Evolutionary conservation across 2,888 invertebrate genomes (phyloP), one percentile per base, ranked within the genome.

Genomic region (Cheilosia variabilis): DNA sequence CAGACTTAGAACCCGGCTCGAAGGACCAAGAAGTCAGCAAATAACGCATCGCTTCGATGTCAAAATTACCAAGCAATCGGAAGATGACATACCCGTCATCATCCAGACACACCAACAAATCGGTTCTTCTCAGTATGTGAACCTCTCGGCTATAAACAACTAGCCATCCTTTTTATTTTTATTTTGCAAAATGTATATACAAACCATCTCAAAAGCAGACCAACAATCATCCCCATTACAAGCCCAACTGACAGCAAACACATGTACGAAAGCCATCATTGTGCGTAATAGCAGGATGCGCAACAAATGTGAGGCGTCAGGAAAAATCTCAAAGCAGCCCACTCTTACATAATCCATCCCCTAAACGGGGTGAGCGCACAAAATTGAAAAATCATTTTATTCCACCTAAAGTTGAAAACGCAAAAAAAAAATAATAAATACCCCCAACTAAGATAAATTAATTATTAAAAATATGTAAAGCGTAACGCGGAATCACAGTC

Each of bases 221-320:
- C 50, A 65, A 55, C 22, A 69, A 31, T 31, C 43, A 45, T 17
- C 17, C 69, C 6, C 37, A 4, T 24, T 31, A 60, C 58, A 71
- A 58, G 45, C 27, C 47, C 60, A 82, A 41, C 72, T 57, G 78
- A 83, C 55, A 53, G 43, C 72, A 78, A 83, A 63, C 65, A 78
- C 82, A 52, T 72, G 66, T 81, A 77, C 71, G 37, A 90, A 91
- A 88, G 88, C 87, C 89, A 91, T 91, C 91, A 92, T 90, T 90
- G 89, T 91, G 92, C 91, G 91, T 91, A 91, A 91, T 91, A 90
- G 91, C 77, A 76, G 88, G 87, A 89, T 91, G 92, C 92, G 91
- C 91, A 90, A 88, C 91, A 47, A 91, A 87, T 91, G 90, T 90
- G 45, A 58, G 68, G 31, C 43, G 53, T 24, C 45, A 72, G 10